These are phyloP conservation scores for Mus pahari DNA, from an alignment of 2,113 vertebrate genomes.

Conservation along the genomic window DNA sequence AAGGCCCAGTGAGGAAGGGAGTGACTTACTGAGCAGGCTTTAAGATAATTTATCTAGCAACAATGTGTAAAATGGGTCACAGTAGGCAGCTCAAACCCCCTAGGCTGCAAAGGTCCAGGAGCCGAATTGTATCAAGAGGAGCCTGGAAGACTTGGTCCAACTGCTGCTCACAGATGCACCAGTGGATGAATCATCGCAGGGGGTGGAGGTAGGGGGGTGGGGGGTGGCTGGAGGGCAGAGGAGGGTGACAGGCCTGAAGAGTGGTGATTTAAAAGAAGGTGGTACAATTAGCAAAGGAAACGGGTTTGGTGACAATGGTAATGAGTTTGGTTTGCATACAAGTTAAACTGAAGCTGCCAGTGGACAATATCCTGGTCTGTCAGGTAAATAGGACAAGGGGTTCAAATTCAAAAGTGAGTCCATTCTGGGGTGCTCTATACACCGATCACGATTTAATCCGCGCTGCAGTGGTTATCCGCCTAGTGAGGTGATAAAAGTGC, in stretches of 20 bases:
- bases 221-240: neutral
- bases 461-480: neutral
- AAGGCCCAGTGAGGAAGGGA: conserved; percentile 14
- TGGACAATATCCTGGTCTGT: neutral
- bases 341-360: conserved; percentile 3
- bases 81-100: neutral
- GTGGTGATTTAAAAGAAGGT: neutral
- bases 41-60: conserved; percentile 44
- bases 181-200: neutral
- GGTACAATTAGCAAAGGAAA: conserved; percentile 38
- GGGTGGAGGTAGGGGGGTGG: neutral
- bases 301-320: conserved; percentile 48
- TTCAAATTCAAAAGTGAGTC: conserved; percentile 28
- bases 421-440: neutral
- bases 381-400: neutral
- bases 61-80: conserved; percentile 42
- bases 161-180: neutral
- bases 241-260: neutral
- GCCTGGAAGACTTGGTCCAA: neutral
- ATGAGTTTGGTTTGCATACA: neutral
- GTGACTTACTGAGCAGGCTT: neutral
- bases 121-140: neutral
- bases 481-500: conserved; percentile 5
- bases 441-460: neutral
- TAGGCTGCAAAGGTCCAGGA: neutral